Evolutionary conservation across 2,888 invertebrate genomes (phyloP).

Genomic region (Byasa hedistus): DNA sequence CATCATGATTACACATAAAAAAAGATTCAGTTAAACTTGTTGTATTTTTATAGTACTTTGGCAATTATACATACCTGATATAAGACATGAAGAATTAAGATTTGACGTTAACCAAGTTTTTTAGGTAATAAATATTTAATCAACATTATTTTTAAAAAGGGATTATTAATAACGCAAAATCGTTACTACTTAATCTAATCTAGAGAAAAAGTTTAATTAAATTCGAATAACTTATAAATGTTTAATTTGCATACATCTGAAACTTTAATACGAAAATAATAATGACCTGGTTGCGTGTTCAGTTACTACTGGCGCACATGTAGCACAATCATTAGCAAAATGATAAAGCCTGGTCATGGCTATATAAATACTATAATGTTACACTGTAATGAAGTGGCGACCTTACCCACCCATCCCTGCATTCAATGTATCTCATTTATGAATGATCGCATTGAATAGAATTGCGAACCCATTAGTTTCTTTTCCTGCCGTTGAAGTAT

Average conservation of each 20-base stretch:
- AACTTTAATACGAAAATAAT: neutral
- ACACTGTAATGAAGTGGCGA: slow-evolving; percentile 53
- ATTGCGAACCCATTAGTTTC: slow-evolving; percentile 36
- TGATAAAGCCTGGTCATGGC: slow-evolving; percentile 38
- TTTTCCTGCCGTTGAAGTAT: neutral
- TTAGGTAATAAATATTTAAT: neutral
- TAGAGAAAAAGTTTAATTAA: too few species aligned
- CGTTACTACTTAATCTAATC: too few species aligned
- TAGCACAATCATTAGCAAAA: slow-evolving; percentile 29
- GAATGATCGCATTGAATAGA: slow-evolving; percentile 59
- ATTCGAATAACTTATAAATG: too few species aligned
- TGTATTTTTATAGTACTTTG: too few species aligned
- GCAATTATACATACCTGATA: too few species aligned
- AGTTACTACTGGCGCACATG: neutral
- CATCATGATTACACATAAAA: too few species aligned
- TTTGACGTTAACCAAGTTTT: neutral
- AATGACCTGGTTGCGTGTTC: neutral
- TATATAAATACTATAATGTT: slow-evolving; percentile 20
- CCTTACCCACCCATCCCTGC: slow-evolving; percentile 70
- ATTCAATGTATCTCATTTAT: slow-evolving; percentile 60
- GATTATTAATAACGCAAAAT: neutral
- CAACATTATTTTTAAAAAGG: neutral
- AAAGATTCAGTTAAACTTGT: too few species aligned
- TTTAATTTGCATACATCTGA: neutral
- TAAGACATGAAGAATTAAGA: neutral